Percentiles rank a stretch among this genome's conserved stretches.
phyloP scores from a whole-genome alignment of 2,113 vertebrate species.

The Elaphurus davidianus region DNA sequence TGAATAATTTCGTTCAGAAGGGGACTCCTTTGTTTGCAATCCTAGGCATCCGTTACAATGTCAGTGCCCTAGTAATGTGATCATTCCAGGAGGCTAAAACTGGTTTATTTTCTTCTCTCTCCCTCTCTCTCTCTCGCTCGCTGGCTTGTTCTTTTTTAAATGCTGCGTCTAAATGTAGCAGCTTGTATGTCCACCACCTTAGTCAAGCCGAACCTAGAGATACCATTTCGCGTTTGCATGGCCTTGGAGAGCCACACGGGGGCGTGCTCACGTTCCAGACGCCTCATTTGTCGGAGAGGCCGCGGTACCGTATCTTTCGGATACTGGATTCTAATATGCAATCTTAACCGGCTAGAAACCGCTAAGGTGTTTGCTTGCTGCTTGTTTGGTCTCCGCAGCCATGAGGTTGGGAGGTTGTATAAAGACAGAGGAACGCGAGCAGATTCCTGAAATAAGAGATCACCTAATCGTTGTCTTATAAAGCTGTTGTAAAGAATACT shows the following conservation, averaged over 20 bases:
- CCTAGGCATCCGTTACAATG: constrained; percentile 8
- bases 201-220: not conserved
- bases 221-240: constrained; percentile 25
- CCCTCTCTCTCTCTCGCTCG: not conserved
- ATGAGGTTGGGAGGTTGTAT: constrained; percentile 71
- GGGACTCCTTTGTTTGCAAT: constrained; percentile 66
- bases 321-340: constrained; percentile 57
- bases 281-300: not conserved
- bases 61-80: constrained; percentile 8
- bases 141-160: not conserved
- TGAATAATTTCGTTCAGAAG: constrained; percentile 61
- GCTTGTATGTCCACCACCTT: not conserved
- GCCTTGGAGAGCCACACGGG: constrained; percentile 79
- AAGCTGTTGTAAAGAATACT: constrained; percentile 58
- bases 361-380: constrained; percentile 44
- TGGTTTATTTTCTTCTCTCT: constrained; percentile 44
- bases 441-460: constrained; percentile 77
- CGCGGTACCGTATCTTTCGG: constrained; percentile 31
- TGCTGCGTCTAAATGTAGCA: not conserved
- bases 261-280: constrained; percentile 80
- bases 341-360: constrained; percentile 29
- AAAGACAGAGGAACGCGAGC: constrained; percentile 75
- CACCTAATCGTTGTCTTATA: constrained; percentile 69
- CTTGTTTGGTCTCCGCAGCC: constrained; percentile 62
- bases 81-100: constrained; percentile 45